These are phyloP conservation scores for Anarhynchus alexandrinus DNA, from an alignment of 2,113 vertebrate genomes.

Conservation along the genomic window DNA sequence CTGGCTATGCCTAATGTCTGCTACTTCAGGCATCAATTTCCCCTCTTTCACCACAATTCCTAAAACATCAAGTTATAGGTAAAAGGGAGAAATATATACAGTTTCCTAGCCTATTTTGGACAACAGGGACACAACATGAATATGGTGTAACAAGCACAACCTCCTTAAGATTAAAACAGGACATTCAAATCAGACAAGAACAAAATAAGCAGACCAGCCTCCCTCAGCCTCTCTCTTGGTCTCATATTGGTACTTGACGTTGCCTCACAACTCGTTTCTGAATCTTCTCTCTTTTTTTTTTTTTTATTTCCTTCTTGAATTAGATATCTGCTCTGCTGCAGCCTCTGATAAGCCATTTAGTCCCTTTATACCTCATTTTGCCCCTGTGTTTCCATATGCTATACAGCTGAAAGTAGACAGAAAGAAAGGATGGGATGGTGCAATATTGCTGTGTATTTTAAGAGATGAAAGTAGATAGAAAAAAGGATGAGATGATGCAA, in stretches of 20 bases:
- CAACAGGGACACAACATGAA: neutral
- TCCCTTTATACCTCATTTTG: neutral
- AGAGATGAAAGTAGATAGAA: neutral
- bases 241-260: neutral
- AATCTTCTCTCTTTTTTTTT: neutral
- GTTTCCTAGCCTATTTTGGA: neutral
- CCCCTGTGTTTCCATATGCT: neutral
- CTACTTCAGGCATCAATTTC: neutral
- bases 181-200: neutral
- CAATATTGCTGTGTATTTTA: neutral
- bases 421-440: neutral
- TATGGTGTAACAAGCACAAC: neutral
- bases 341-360: neutral
- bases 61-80: neutral
- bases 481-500: neutral
- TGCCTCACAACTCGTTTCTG: neutral
- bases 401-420: neutral
- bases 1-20: neutral
- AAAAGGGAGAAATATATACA: neutral
- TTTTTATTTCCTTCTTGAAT: neutral
- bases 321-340: neutral
- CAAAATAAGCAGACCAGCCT: neutral
- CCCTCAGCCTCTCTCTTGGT: neutral
- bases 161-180: neutral
- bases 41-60: neutral